Evolutionary conservation across 2,113 vertebrate genomes (phyloP).

Genomic region (Zeus faber): DNA sequence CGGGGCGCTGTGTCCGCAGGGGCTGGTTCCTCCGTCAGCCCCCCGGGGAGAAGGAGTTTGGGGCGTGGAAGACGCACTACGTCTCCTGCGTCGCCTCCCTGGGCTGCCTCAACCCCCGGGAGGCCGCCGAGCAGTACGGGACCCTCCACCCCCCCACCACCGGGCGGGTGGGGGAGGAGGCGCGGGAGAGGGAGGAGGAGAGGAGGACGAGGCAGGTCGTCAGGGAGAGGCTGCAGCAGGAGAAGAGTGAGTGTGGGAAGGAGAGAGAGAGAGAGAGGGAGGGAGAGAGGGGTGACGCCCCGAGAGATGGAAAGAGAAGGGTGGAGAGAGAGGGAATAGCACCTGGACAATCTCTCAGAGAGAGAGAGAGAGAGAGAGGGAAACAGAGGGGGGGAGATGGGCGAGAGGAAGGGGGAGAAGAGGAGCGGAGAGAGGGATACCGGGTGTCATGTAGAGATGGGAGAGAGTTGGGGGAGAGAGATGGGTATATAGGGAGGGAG

Average conservation of each 20-base stretch:
- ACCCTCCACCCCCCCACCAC: constrained; percentile 61
- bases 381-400: no score
- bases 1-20: constrained; percentile 67
- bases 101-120: constrained; percentile 70
- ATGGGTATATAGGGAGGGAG: neutral
- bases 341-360: no score
- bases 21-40: constrained; percentile 82
- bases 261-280: neutral
- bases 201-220: constrained; percentile 66
- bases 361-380: neutral
- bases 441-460: neutral
- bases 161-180: constrained; percentile 56
- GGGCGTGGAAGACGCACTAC: constrained; percentile 79
- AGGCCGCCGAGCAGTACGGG: constrained; percentile 68
- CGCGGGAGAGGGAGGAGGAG: constrained; percentile 69
- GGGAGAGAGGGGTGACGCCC: no score
- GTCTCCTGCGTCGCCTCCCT: constrained; percentile 70
- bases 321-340: neutral
- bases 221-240: constrained; percentile 65
- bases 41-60: constrained; percentile 66
- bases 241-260: constrained; percentile 69
- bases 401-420: neutral
- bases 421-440: no score
- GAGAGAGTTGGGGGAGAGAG: neutral
- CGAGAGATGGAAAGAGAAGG: neutral